Evolutionary conservation across 1,140 invertebrate species (phyloP).

Genomic region (Ptiloglossa arizonensis): DNA sequence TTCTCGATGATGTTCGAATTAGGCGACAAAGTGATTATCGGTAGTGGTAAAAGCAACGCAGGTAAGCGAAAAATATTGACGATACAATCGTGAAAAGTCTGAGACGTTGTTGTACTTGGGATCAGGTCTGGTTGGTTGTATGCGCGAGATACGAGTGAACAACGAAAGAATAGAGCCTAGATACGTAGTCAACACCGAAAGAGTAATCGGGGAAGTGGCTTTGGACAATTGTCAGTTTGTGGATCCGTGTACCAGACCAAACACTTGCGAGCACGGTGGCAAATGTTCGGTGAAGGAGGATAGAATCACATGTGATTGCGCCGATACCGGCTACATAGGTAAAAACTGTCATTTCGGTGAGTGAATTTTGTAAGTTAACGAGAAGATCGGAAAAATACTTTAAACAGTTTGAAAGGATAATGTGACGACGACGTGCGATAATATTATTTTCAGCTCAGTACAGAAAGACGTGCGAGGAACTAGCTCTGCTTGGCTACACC

Average conservation of each 20-base stretch:
- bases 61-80: slow-evolving; percentile 72
- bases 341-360: slow-evolving; percentile 96
- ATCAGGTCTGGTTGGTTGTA: slow-evolving; percentile 93
- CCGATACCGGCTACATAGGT: slow-evolving; percentile 92
- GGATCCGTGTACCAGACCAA: slow-evolving; percentile 93
- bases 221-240: slow-evolving; percentile 95
- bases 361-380: neutral
- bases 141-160: slow-evolving; percentile 93
- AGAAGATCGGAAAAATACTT: neutral
- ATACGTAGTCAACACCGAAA: slow-evolving; percentile 90
- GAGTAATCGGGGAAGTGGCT: slow-evolving; percentile 92
- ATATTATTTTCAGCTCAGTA: slow-evolving; percentile 86
- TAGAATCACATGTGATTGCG: slow-evolving; percentile 93
- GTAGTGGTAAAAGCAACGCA: slow-evolving; percentile 86
- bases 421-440: no score
- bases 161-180: slow-evolving; percentile 83
- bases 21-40: slow-evolving; percentile 86
- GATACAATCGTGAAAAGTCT: neutral
- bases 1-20: slow-evolving; percentile 83
- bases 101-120: neutral
- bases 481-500: slow-evolving; percentile 91
- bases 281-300: slow-evolving; percentile 94
- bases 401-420: neutral
- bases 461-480: slow-evolving; percentile 94
- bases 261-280: slow-evolving; percentile 95